A percentile compares a stretch with the other conserved stretches of the same genome.
These are phyloP conservation scores for Oreochromis spilurus DNA, from an alignment of 2,113 vertebrate genomes.

Conservation along the genomic window DNA sequence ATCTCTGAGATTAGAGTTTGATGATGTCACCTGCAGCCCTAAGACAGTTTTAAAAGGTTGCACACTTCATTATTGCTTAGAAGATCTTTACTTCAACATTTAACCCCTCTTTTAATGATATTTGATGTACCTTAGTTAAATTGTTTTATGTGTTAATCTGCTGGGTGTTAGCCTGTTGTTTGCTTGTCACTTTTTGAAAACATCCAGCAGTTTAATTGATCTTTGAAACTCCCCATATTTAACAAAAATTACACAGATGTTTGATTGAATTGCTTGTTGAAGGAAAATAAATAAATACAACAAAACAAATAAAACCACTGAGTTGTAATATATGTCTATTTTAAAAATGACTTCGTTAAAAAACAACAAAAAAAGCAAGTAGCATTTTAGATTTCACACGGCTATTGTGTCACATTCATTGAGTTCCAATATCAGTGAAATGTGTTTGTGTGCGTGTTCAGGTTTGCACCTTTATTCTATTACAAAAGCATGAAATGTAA, in stretches of 20 bases:
- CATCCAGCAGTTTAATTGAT: neutral
- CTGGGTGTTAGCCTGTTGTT: neutral
- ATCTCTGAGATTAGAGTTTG: neutral
- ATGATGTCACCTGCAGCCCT: conserved; percentile 3
- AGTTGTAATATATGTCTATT: neutral
- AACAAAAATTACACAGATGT: neutral
- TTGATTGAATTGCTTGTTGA: neutral
- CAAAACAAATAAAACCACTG: neutral
- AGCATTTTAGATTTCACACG: neutral
- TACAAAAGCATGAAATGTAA: neutral
- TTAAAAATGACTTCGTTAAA: neutral
- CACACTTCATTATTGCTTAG: neutral
- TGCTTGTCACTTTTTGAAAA: neutral
- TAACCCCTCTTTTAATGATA: neutral
- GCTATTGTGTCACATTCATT: neutral
- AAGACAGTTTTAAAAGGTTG: neutral
- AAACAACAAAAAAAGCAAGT: neutral
- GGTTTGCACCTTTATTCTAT: neutral
- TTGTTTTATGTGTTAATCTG: neutral
- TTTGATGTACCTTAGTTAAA: neutral
- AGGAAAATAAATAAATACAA: neutral
- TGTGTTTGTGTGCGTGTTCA: neutral
- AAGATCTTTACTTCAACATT: neutral
- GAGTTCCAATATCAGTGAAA: neutral
- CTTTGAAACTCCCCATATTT: neutral